Evolutionary conservation across 2,797 vertebrate species (phyloP), one percentile per base, ranked within the genome.

Genomic region (Sitta carolinensis): DNA sequence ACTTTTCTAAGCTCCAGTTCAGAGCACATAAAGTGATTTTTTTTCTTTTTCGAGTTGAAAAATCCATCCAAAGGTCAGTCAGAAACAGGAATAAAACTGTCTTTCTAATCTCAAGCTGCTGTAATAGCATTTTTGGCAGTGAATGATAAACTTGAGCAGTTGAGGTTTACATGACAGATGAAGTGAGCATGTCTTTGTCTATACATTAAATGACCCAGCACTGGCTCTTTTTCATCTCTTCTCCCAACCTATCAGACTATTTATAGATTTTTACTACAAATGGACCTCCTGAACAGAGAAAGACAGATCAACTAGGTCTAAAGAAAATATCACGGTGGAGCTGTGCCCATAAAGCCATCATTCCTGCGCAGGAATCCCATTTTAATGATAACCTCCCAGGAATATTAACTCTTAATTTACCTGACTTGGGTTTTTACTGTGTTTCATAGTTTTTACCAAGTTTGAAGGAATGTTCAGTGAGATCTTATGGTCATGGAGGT

Each of bases 61-160:
- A 94, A 95, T 82, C 70, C 67, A 84, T 64, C 80, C 89, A 96
- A 91, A 94, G 95, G 91, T 94, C 93, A 84, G 69, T 93, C 83
- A 88, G 80, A 94, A 96, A 96, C 80, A 95, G 91, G 91, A 97
- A 93, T 95, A 95, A 96, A 94, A 93, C 77, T 93, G 84, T 76
- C 92, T 90, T 93, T 73, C 74, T 96, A 96, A 91, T 74, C 89
- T 95, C 91, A 94, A 43, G 67, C 83, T 94, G 95, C 70, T 38
- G 59, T 97, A 96, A 97, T 87, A 94, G 95, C 95, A 38, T 93
- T 96, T 95, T 96, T 97, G 96, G 95, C 96, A 95, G 87, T 88
- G 87, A 96, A 82, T 94, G 94, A 95, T 95, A 95, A 97, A 96
- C 93, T 94, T 54, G 70, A 94, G 76, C 69, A 59, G 63, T 94